Conservation (phyloP, 2,888 invertebrate species). For the Lasioglossum calceatum region DNA sequence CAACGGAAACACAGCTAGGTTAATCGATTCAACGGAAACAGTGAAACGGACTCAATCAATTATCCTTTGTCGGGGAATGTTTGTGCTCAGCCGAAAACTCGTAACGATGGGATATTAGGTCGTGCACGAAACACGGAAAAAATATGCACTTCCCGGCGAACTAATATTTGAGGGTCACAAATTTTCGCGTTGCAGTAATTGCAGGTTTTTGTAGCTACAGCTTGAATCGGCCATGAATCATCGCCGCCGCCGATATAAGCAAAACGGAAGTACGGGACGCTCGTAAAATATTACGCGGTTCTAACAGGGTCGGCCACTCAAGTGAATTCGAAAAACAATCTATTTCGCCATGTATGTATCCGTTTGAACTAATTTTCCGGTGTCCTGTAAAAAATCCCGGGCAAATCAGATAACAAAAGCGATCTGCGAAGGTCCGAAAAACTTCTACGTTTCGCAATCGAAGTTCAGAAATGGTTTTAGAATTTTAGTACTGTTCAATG, state of each 20-base stretch:
- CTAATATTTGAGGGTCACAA: conserved; percentile 69
- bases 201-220: conserved; percentile 43
- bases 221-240: conserved; percentile 62
- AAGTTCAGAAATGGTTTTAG: background rate
- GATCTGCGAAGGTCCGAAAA: background rate
- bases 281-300: conserved; percentile 55
- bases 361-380: background rate
- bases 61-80: conserved; percentile 39
- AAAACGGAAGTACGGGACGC: conserved; percentile 40
- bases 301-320: conserved; percentile 7
- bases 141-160: conserved; percentile 51
- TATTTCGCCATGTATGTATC: background rate
- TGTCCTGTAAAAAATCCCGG: background rate
- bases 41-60: conserved; percentile 41
- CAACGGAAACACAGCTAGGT: background rate
- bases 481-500: background rate
- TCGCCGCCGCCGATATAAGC: conserved; percentile 49
- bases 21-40: conserved; percentile 42
- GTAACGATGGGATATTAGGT: conserved; percentile 51
- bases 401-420: background rate
- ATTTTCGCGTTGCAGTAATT: conserved; percentile 60
- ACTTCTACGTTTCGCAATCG: background rate
- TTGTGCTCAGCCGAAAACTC: conserved; percentile 24
- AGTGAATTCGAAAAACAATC: conserved; percentile 11
- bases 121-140: conserved; percentile 44